These are phyloP conservation scores for Tragelaphus imberbis DNA, from an alignment of 2,113 vertebrate species.

Conservation along the genomic window DNA sequence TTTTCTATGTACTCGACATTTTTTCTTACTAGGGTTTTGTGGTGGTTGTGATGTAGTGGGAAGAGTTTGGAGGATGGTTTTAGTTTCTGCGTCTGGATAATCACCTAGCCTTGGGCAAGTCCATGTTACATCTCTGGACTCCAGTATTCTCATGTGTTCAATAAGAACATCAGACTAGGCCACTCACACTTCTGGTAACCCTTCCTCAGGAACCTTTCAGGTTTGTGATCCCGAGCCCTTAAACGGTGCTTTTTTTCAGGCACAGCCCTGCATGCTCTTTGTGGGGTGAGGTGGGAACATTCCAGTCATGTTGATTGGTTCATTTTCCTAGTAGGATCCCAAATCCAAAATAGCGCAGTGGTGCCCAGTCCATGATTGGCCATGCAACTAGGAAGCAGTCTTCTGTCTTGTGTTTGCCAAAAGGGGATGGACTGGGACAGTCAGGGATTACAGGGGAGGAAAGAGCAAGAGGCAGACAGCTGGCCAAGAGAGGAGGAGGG, in stretches of 20 bases:
- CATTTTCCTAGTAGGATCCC: background rate
- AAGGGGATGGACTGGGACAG: background rate
- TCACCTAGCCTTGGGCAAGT: background rate
- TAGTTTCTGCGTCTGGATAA: background rate
- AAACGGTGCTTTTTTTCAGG: background rate
- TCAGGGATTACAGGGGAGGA: rapidly evolving
- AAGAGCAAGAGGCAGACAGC: background rate
- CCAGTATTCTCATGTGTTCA: background rate
- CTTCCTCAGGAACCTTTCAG: background rate
- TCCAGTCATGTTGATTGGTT: background rate
- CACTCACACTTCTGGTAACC: background rate
- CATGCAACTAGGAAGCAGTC: background rate
- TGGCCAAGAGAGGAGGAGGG: background rate
- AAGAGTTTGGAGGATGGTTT: background rate
- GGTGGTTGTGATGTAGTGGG: background rate
- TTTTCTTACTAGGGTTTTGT: background rate
- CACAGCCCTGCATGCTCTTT: background rate
- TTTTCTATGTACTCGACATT: background rate
- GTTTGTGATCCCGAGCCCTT: background rate
- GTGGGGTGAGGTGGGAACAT: rapidly evolving
- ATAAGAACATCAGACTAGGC: background rate
- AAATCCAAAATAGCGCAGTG: background rate
- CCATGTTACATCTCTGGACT: background rate
- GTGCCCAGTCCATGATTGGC: background rate
- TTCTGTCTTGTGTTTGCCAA: too few species aligned